Evolutionary conservation across 2,888 invertebrate genomes (phyloP).

Genomic region (Villa cingulata): DNA sequence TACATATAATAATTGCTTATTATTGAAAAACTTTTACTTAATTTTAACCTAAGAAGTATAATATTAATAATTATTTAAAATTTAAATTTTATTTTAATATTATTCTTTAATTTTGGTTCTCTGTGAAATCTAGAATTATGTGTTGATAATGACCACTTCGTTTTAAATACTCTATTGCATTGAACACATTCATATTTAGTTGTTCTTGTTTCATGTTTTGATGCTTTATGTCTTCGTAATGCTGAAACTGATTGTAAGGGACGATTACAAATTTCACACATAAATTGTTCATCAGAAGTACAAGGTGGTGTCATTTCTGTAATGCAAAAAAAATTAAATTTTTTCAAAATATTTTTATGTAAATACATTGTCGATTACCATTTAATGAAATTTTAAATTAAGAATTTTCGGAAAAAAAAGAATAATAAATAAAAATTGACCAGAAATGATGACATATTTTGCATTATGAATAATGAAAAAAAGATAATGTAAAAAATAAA

Average conservation of each 20-base stretch:
- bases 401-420: too few relatives aligned
- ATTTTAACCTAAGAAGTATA: too few relatives aligned
- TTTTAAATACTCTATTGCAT: constrained; percentile 33
- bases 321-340: constrained; percentile 3
- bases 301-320: constrained; percentile 1
- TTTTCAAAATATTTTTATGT: neutral
- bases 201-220: constrained; percentile 28
- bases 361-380: too few relatives aligned
- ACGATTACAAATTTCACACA: constrained; percentile 28
- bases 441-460: too few relatives aligned
- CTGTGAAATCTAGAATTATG: constrained; percentile 35
- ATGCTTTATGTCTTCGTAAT: constrained; percentile 30
- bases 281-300: constrained; percentile 16
- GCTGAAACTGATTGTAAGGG: constrained; percentile 31
- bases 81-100: constrained; percentile 26
- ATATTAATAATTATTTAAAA: constrained; percentile 5
- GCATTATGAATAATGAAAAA: too few relatives aligned
- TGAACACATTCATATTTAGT: constrained; percentile 28
- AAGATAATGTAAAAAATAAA: too few relatives aligned
- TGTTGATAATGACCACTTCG: constrained; percentile 35
- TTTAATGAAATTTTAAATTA: too few relatives aligned
- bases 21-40: too few relatives aligned
- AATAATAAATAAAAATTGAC: too few relatives aligned
- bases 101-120: constrained; percentile 26
- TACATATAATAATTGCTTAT: too few relatives aligned